Evolutionary conservation across 2,888 invertebrate genomes (phyloP).

Genomic region (Deilephila elpenor): DNA sequence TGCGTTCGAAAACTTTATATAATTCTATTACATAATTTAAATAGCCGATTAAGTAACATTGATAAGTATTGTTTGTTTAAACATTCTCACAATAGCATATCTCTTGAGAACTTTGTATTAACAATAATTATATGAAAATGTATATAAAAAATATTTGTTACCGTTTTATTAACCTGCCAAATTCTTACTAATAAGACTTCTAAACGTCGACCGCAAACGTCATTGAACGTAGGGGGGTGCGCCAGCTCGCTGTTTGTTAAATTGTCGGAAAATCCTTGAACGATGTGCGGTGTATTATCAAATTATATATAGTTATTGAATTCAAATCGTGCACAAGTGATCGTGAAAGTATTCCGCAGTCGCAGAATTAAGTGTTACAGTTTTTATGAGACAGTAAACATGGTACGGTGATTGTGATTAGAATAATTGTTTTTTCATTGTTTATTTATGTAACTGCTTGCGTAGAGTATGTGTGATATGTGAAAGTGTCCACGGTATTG

Average conservation of each 20-base stretch:
- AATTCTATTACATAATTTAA: too few relatives aligned
- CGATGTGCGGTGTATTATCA: constrained; percentile 53
- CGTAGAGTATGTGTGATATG: constrained; percentile 54
- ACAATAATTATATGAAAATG: background rate
- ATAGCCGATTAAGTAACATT: too few relatives aligned
- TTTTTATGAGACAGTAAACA: constrained; percentile 39
- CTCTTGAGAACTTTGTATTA: background rate
- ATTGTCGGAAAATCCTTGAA: constrained; percentile 61
- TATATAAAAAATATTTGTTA: background rate
- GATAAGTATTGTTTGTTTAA: too few relatives aligned
- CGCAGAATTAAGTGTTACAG: constrained; percentile 30
- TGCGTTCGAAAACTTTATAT: background rate
- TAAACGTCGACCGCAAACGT: constrained; percentile 41
- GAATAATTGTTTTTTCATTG: constrained; percentile 46
- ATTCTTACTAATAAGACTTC: background rate
- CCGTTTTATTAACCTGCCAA: background rate
- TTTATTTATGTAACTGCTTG: constrained; percentile 74
- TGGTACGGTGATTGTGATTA: constrained; percentile 50
- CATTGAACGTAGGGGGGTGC: constrained; percentile 50
- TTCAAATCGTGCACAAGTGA: constrained; percentile 27
- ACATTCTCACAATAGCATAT: too few relatives aligned
- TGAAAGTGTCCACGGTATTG: constrained; percentile 51
- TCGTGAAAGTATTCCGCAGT: constrained; percentile 15
- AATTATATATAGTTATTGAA: constrained; percentile 30
- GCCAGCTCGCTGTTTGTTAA: constrained; percentile 49